Conservation (phyloP, 2,113 vertebrate genomes). For the Crotalus viridis region DNA sequence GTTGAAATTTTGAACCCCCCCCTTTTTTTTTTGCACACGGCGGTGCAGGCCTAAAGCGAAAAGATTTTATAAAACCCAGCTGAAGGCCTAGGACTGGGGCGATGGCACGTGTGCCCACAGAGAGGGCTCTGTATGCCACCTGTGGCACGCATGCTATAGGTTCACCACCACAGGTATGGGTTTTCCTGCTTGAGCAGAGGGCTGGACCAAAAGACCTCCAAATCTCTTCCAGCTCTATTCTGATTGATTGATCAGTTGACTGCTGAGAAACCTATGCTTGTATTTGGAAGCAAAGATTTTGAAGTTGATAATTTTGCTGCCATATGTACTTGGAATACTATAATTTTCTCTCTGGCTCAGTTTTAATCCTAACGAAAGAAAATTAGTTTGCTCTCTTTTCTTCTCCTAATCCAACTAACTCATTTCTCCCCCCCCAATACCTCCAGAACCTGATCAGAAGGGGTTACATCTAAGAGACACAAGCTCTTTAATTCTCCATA, state of each 20-base stretch:
- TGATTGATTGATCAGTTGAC: no score
- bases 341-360: not conserved
- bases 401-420: not conserved
- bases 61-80: no score
- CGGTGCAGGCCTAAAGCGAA: no score
- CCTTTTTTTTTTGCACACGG: no score
- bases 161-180: not conserved
- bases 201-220: not conserved
- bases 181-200: not conserved
- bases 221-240: not conserved
- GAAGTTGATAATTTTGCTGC: not conserved
- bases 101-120: no score
- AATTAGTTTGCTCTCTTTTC: not conserved
- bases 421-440: no score
- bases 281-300: not conserved
- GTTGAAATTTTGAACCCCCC: no score
- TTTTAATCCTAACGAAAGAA: not conserved
- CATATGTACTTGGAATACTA: not conserved
- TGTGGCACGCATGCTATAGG: no score
- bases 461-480: not conserved
- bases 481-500: not conserved
- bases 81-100: no score
- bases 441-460: not conserved
- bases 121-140: no score
- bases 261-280: not conserved